phyloP scores from a whole-genome alignment of 2,888 invertebrate species.

The Dione vanillae region DNA sequence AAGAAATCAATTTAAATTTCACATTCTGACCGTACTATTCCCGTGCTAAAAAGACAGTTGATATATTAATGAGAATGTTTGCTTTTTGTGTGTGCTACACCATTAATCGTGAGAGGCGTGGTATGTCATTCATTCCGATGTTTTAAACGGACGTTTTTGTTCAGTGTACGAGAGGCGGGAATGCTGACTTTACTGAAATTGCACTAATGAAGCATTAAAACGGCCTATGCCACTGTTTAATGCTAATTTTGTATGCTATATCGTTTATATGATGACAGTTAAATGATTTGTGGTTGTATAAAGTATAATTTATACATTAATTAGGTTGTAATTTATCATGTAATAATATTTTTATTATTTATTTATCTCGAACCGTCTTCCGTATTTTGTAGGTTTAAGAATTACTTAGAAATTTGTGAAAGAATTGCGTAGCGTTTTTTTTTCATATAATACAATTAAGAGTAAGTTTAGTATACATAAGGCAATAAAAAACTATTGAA shows the following conservation, averaged over 20 bases:
- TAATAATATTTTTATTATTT: neutral
- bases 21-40: conserved; percentile 66
- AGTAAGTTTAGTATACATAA: too few species aligned
- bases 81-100: conserved; percentile 78
- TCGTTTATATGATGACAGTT: conserved; percentile 6
- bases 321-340: neutral
- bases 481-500: too few species aligned
- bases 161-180: conserved; percentile 71
- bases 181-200: conserved; percentile 49
- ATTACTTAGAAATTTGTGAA: too few species aligned
- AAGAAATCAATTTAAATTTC: conserved; percentile 50
- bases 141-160: conserved; percentile 82
- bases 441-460: too few species aligned
- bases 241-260: conserved; percentile 5
- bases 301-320: neutral
- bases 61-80: conserved; percentile 83
- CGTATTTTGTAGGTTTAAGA: neutral
- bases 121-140: conserved; percentile 85
- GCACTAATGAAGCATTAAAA: conserved; percentile 29
- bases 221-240: conserved; percentile 7
- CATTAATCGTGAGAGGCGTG: conserved; percentile 82
- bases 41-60: conserved; percentile 81
- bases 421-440: too few species aligned
- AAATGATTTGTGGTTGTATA: neutral
- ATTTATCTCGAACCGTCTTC: neutral